Evolutionary conservation across 2,113 vertebrate genomes (phyloP).

Genomic region (Bambusicola thoracicus): DNA sequence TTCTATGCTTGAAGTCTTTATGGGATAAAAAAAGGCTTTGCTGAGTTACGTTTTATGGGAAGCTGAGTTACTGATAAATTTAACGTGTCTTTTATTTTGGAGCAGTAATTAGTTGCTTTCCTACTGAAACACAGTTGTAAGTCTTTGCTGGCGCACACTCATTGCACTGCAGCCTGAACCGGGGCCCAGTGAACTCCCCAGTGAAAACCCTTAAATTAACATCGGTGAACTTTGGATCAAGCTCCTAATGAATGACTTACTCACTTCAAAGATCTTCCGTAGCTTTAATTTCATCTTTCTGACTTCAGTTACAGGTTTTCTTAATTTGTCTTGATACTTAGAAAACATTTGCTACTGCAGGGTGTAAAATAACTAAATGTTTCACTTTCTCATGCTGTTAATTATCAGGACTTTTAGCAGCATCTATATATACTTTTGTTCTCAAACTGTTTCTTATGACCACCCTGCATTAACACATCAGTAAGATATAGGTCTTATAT

Average conservation of each 20-base stretch:
- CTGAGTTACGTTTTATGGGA: constrained; percentile 30
- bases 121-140: neutral
- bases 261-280: constrained; percentile 14
- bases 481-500: neutral
- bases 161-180: neutral
- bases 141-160: neutral
- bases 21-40: constrained; percentile 17
- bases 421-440: neutral
- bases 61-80: constrained; percentile 4
- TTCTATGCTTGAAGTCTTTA: constrained; percentile 4
- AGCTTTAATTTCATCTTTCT: constrained; percentile 10
- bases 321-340: neutral
- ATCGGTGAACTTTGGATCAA: neutral
- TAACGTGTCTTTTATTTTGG: constrained; percentile 30
- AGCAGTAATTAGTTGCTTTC: neutral
- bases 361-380: neutral
- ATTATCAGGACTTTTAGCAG: neutral
- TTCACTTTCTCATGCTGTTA: neutral
- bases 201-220: constrained; percentile 22
- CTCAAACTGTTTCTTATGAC: neutral
- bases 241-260: constrained; percentile 18
- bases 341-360: neutral
- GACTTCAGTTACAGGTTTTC: constrained; percentile 10
- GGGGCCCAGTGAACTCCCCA: neutral
- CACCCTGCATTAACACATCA: neutral